Percentiles rank a stretch among this genome's conserved stretches.
Evolutionary conservation across 2,113 vertebrate species (phyloP).

Genomic region (Urocitellus parryii): DNA sequence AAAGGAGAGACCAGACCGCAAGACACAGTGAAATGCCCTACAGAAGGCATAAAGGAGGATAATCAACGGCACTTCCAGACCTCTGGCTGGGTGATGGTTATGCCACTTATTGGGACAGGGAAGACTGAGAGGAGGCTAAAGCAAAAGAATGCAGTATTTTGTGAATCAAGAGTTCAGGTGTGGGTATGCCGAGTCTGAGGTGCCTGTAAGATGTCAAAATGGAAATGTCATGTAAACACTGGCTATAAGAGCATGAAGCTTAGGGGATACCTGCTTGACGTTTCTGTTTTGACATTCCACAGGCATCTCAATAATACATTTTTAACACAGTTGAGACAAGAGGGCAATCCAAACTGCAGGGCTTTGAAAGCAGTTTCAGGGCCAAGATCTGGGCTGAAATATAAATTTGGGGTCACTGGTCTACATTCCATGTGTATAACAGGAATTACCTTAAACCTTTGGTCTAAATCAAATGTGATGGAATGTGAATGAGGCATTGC

Average conservation of each 20-base stretch:
- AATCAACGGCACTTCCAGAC: not conserved
- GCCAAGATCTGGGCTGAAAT: not conserved
- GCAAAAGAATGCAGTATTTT: not conserved
- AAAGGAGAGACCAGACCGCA: not conserved
- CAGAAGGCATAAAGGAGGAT: not conserved
- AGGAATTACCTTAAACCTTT: not conserved
- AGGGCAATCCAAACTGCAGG: not conserved
- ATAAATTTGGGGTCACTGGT: not conserved
- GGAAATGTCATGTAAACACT: not conserved
- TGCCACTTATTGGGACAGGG: not conserved
- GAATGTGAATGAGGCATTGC: constrained; percentile 9
- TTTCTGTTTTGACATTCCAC: not conserved
- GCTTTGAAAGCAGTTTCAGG: not conserved
- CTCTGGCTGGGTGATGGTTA: not conserved
- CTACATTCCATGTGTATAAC: not conserved
- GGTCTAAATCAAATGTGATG: not conserved
- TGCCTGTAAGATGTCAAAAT: not conserved
- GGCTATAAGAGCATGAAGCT: not conserved
- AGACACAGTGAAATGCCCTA: not conserved
- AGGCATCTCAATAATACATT: not conserved
- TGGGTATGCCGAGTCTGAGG: not conserved
- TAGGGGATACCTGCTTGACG: not conserved
- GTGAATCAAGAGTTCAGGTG: not conserved
- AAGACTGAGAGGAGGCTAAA: not conserved
- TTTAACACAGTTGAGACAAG: not conserved